Evolutionary conservation across 2,113 vertebrate species (phyloP).

Genomic region (Tenrec ecaudatus): DNA sequence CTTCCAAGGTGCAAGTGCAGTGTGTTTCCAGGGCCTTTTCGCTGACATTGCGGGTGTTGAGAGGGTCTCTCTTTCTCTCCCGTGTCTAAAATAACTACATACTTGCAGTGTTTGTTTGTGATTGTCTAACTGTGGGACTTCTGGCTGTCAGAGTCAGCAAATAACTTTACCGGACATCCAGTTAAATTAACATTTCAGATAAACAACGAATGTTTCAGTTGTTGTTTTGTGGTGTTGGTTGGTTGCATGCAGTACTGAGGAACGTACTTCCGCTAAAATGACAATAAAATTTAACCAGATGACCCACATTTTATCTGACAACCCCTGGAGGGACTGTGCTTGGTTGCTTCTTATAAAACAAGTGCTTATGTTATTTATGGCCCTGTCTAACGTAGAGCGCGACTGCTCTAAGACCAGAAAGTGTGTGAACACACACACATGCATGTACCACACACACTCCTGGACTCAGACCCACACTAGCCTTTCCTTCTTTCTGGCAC

Average conservation of each 20-base stretch:
- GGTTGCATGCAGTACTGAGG: not conserved
- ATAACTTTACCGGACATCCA: not conserved
- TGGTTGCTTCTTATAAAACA: not conserved
- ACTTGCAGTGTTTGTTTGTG: not conserved
- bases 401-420: not conserved
- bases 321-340: not conserved
- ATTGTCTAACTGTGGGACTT: not conserved
- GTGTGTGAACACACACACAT: not conserved
- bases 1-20: not conserved
- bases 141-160: not conserved
- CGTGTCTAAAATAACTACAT: not conserved
- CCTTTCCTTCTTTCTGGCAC: not conserved
- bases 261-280: not conserved
- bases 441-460: not conserved
- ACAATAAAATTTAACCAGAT: not conserved
- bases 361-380: not conserved
- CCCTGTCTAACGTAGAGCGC: not conserved
- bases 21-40: not conserved
- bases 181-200: constrained; percentile 31
- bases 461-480: not conserved
- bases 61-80: not conserved
- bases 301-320: constrained; percentile 9
- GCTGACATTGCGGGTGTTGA: not conserved
- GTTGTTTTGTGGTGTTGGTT: constrained; percentile 1
- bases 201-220: not conserved